These are phyloP conservation scores for Meandrina meandrites DNA, from an alignment of 92 coral and sea anemone species.

Conservation along the genomic window DNA sequence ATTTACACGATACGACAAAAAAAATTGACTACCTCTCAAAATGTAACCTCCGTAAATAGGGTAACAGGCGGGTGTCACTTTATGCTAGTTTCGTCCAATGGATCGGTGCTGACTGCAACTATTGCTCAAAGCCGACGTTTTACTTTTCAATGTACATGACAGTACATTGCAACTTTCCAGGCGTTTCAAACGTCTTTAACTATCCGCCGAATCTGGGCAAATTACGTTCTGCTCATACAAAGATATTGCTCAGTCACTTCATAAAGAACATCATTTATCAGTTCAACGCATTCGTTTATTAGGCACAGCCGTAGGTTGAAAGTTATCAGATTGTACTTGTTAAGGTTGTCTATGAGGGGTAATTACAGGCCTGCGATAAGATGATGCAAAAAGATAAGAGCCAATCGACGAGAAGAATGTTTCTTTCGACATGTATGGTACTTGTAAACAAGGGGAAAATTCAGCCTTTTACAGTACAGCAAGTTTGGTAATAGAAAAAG, in stretches of 20 bases:
- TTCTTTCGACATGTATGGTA: background rate
- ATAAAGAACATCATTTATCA: slow-evolving; percentile 4
- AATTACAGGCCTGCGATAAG: background rate
- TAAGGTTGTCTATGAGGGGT: background rate
- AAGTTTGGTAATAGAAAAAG: background rate
- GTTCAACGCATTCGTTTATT: slow-evolving; percentile 1
- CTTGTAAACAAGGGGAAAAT: background rate
- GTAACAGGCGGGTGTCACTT: background rate
- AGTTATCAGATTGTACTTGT: background rate
- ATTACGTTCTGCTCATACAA: background rate
- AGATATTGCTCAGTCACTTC: background rate
- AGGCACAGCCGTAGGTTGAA: background rate
- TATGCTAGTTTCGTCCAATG: background rate
- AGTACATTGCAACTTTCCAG: background rate
- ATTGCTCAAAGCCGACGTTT: background rate
- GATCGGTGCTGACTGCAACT: background rate
- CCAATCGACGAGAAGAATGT: background rate
- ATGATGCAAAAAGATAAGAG: slow-evolving; percentile 20
- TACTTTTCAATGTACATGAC: background rate
- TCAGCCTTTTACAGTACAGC: too few species aligned
- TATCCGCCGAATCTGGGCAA: background rate
- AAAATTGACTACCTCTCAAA: background rate
- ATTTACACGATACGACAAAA: background rate
- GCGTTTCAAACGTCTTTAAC: background rate
- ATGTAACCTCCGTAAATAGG: background rate